Evolutionary conservation across 2,888 invertebrate species (phyloP).

Genomic region (Xylota segnis): DNA sequence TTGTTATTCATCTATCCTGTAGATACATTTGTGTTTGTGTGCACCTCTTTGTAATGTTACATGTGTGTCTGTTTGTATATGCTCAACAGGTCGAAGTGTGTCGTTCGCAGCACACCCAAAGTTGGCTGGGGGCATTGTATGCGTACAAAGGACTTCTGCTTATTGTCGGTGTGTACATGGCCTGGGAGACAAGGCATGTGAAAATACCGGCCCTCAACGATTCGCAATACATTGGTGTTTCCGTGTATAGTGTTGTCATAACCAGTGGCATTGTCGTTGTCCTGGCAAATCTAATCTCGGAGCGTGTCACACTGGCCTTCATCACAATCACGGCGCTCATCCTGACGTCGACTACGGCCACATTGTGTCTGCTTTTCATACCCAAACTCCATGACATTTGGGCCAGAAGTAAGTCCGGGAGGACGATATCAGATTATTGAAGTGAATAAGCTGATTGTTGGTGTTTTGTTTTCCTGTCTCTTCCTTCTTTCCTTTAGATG

Average conservation of each 20-base stretch:
- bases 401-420: conserved; percentile 86
- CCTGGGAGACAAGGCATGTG: conserved; percentile 97
- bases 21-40: background rate
- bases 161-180: conserved; percentile 97
- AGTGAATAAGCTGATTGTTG: conserved; percentile 32
- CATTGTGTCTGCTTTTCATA: conserved; percentile 93
- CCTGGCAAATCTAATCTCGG: conserved; percentile 94
- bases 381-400: conserved; percentile 93
- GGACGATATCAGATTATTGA: conserved; percentile 6
- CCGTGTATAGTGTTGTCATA: conserved; percentile 96
- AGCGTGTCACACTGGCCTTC: conserved; percentile 92
- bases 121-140: conserved; percentile 96
- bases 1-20: conserved; percentile 22
- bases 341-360: conserved; percentile 93
- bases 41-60: conserved; percentile 2
- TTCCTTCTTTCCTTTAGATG: conserved; percentile 84
- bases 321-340: conserved; percentile 93
- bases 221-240: conserved; percentile 96
- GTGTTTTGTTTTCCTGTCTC: conserved; percentile 34
- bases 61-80: conserved; percentile 46
- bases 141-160: conserved; percentile 95
- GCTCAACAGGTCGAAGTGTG: conserved; percentile 93
- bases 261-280: conserved; percentile 94
- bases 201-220: conserved; percentile 96
- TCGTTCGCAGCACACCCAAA: conserved; percentile 93